phyloP scores from a whole-genome alignment of 2,113 vertebrate species.

The Engystomops pustulosus region DNA sequence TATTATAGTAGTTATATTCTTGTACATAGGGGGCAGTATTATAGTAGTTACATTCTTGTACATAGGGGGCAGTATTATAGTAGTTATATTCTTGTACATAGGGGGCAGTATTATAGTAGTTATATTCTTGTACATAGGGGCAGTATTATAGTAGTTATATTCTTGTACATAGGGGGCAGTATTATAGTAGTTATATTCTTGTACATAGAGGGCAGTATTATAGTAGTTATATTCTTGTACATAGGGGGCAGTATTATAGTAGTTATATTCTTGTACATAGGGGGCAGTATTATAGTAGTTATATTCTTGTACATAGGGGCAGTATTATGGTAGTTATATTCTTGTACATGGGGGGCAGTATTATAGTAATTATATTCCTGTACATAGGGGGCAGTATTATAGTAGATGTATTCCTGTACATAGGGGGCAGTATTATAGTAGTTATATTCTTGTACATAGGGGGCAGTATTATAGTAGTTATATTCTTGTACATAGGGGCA shows the following conservation, averaged over 20 bases:
- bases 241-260: constrained; percentile 10
- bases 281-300: constrained; percentile 6
- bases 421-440: constrained; percentile 11
- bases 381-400: constrained; percentile 12
- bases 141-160: constrained; percentile 7
- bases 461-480: constrained; percentile 11
- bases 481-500: no score
- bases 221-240: constrained; percentile 1
- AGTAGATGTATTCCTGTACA: no score
- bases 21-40: constrained; percentile 5
- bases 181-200: constrained; percentile 3
- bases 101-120: constrained; percentile 10
- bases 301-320: constrained; percentile 4
- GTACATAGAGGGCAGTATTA: constrained; percentile 10
- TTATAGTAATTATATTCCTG: constrained; percentile 1
- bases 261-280: constrained; percentile 1
- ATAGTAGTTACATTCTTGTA: no score
- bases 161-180: constrained; percentile 4
- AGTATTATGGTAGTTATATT: constrained; percentile 5
- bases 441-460: neutral
- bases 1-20: constrained; percentile 8
- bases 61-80: constrained; percentile 11
- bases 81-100: constrained; percentile 1
- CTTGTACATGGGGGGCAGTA: no score
- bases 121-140: neutral